Percentiles rank a stretch among this genome's conserved stretches.
Conservation (phyloP, 1,140 invertebrate species). For the Cepaea nemoralis region DNA sequence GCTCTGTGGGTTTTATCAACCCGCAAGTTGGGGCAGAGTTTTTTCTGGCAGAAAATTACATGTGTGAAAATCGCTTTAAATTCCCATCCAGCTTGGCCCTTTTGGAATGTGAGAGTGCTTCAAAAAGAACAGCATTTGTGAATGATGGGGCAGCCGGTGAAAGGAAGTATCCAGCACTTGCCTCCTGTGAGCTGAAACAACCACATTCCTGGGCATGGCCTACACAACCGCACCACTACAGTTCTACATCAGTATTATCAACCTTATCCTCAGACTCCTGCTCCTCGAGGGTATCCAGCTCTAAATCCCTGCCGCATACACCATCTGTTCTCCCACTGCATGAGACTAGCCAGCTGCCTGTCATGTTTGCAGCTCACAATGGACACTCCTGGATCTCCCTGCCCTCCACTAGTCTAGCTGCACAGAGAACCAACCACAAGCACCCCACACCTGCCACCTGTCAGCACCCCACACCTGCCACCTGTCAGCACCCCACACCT, state of each 20-base stretch:
- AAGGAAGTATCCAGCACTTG: neutral
- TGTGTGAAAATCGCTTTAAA: constrained; percentile 29
- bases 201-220: neutral
- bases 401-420: neutral
- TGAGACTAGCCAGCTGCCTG: neutral
- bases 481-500: neutral
- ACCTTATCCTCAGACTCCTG: neutral
- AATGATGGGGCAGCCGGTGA: neutral
- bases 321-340: neutral
- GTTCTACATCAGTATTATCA: neutral
- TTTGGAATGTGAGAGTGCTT: neutral
- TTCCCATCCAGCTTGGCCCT: neutral
- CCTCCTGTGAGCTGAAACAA: neutral
- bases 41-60: constrained; percentile 34
- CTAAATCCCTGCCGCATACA: neutral
- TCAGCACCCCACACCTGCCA: neutral
- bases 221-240: neutral
- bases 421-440: neutral
- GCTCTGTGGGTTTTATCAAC: constrained; percentile 16
- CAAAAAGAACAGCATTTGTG: neutral
- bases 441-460: neutral
- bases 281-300: neutral
- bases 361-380: neutral
- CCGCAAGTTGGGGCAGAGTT: constrained; percentile 8
- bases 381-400: neutral